These are phyloP conservation scores for Cassiopea xamachana DNA, from an alignment of 30 jellyfish, hydroid and myxozoan genomes.

Conservation along the genomic window DNA sequence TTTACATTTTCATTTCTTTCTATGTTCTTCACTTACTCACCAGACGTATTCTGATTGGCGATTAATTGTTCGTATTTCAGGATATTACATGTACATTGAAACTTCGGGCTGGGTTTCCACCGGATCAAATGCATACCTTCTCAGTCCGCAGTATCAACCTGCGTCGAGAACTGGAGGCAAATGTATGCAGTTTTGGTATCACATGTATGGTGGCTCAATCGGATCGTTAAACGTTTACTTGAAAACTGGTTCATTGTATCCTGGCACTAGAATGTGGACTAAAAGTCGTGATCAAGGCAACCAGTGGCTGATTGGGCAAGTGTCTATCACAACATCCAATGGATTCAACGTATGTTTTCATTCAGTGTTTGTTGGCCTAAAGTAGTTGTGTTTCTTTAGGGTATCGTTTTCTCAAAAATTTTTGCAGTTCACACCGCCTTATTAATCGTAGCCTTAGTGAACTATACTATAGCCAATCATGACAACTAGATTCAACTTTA, in stretches of 20 bases:
- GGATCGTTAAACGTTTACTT: constrained; percentile 72
- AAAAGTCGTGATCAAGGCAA: constrained; percentile 81
- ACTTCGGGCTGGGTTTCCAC: constrained; percentile 72
- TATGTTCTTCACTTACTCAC: too few relatives aligned
- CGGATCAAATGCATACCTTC: constrained; percentile 80
- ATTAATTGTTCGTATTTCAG: constrained; percentile 16
- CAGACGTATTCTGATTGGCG: neutral
- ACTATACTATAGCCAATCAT: too few relatives aligned
- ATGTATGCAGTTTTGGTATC: constrained; percentile 96
- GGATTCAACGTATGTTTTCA: constrained; percentile 59
- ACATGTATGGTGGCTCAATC: constrained; percentile 90
- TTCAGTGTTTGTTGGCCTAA: neutral
- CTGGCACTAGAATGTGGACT: constrained; percentile 68
- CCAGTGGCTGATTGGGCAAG: constrained; percentile 92
- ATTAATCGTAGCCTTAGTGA: too few relatives aligned
- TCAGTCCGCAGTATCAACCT: constrained; percentile 83
- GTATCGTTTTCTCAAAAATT: neutral
- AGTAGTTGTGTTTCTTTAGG: neutral
- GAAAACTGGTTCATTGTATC: constrained; percentile 33
- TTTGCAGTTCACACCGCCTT: too few relatives aligned
- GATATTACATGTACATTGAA: constrained; percentile 90
- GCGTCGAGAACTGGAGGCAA: constrained; percentile 85
- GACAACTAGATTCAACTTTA: too few relatives aligned
- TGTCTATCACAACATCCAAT: constrained; percentile 58
- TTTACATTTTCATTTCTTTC: too few relatives aligned